Conservation (phyloP, 1,140 invertebrate genomes). For the Rhyacophila brunnea region DNA sequence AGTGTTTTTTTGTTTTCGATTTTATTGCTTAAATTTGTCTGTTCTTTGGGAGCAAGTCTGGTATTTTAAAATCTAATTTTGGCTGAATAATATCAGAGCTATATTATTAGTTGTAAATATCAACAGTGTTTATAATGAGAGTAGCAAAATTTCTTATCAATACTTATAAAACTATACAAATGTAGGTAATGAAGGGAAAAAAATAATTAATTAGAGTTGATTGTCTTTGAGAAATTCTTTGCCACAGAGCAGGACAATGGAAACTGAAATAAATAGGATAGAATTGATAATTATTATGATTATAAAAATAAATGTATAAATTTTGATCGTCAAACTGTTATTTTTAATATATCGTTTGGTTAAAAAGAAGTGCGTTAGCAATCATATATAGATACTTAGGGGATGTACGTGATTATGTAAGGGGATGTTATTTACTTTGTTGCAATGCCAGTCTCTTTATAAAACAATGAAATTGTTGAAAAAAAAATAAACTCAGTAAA, state of each 20-base stretch:
- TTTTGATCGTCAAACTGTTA: conserved; percentile 19
- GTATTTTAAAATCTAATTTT: too few species aligned
- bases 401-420: conserved; percentile 6
- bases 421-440: conserved; percentile 23
- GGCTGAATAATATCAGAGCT: background rate
- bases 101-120: conserved; percentile 26
- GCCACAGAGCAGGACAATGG: conserved; percentile 11
- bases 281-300: conserved; percentile 20
- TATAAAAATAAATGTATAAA: conserved; percentile 13
- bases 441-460: conserved; percentile 1
- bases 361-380: conserved; percentile 29
- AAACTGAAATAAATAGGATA: conserved; percentile 23
- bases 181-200: conserved; percentile 30
- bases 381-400: conserved; percentile 27
- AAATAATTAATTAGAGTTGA: conserved; percentile 28
- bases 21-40: conserved; percentile 1
- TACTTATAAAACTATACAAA: conserved; percentile 32
- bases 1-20: background rate
- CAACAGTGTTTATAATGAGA: conserved; percentile 29
- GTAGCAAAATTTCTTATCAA: conserved; percentile 36
- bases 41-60: background rate
- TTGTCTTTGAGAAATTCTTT: conserved; percentile 15
- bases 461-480: background rate
- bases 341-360: conserved; percentile 26
- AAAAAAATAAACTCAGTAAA: background rate